These are phyloP conservation scores for Anas platyrhynchos DNA, from an alignment of 2,113 vertebrate genomes.

Conservation along the genomic window DNA sequence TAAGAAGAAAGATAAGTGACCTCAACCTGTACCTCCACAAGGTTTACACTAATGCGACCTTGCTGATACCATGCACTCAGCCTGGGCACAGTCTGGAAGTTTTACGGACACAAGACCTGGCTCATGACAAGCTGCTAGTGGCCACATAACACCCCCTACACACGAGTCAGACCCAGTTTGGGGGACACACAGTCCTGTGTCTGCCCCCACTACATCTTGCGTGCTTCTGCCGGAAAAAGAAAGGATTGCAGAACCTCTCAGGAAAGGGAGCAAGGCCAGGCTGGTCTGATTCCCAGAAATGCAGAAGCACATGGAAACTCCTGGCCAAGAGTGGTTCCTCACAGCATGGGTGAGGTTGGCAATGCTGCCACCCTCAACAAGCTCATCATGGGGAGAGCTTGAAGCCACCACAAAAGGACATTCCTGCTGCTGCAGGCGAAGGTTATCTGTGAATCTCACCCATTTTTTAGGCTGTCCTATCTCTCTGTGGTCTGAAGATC, in stretches of 20 bases:
- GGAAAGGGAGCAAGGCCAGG: accelerated
- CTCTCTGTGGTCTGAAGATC: neutral
- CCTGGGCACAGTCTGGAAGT: neutral
- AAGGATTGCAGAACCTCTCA: neutral
- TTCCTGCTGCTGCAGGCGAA: accelerated
- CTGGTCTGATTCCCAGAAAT: accelerated
- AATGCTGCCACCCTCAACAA: neutral
- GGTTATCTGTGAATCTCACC: neutral
- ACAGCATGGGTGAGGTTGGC: accelerated
- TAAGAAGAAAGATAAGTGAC: neutral
- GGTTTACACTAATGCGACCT: neutral
- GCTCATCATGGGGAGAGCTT: neutral
- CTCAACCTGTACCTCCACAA: neutral
- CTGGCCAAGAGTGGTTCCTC: neutral
- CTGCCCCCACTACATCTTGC: neutral
- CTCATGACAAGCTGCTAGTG: neutral
- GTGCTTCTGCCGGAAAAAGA: neutral
- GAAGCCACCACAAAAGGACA: neutral
- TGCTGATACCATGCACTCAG: neutral
- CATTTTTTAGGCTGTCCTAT: neutral
- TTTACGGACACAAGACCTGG: neutral
- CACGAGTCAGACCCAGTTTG: neutral
- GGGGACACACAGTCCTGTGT: accelerated
- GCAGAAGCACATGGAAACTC: accelerated
- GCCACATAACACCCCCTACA: neutral